phyloP scores from a whole-genome alignment of 2,113 vertebrate genomes.

The Acrocephalus arundinaceus region DNA sequence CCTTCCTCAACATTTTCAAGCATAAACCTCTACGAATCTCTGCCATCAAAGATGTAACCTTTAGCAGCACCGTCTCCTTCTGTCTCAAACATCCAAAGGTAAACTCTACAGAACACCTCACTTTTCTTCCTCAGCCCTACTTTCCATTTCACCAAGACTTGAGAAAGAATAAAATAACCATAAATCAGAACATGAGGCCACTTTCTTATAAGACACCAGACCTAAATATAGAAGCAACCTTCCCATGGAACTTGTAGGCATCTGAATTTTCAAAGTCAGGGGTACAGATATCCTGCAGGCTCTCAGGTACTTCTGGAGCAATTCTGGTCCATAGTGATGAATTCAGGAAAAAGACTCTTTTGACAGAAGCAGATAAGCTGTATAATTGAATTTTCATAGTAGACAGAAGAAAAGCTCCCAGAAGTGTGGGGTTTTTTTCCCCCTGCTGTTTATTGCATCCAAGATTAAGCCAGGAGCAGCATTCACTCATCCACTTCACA shows the following conservation, averaged over 20 bases:
- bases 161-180: background rate
- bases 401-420: background rate
- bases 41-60: background rate
- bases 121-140: background rate
- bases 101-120: background rate
- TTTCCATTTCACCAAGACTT: background rate
- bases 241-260: background rate
- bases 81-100: background rate
- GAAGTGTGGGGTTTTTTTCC: background rate
- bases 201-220: background rate
- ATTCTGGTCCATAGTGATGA: background rate
- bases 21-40: background rate
- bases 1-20: background rate
- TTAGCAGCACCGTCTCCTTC: background rate
- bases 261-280: background rate
- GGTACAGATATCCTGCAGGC: background rate
- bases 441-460: background rate
- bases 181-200: background rate
- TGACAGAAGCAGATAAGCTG: background rate
- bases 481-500: background rate
- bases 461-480: background rate
- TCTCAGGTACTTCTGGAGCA: background rate
- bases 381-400: background rate
- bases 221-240: background rate
- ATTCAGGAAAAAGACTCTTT: background rate